phyloP scores from a whole-genome alignment of 1,140 invertebrate species.

The Eumeta japonica region DNA sequence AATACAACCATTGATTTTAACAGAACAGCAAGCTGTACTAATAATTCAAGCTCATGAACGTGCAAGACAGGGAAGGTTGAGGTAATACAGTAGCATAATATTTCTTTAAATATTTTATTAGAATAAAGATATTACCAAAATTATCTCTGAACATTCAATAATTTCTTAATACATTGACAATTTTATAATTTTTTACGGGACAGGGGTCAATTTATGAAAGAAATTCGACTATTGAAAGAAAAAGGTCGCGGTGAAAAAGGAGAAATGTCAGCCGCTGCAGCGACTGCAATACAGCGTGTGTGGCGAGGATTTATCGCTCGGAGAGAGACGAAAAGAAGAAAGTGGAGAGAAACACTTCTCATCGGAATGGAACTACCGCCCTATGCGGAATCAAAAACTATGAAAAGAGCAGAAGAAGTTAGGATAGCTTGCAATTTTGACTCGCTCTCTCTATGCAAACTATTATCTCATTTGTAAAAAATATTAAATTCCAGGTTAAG shows the following conservation, averaged over 20 bases:
- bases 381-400: slow-evolving; percentile 39
- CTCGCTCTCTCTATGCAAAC: slow-evolving; percentile 3
- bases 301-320: slow-evolving; percentile 80
- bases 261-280: slow-evolving; percentile 62
- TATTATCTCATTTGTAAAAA: slow-evolving; percentile 6
- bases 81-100: slow-evolving; percentile 24
- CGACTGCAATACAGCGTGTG: slow-evolving; percentile 76
- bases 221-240: slow-evolving; percentile 77
- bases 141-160: too few relatives aligned
- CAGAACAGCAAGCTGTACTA: slow-evolving; percentile 79
- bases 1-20: slow-evolving; percentile 60
- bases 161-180: not conserved
- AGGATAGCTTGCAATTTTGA: slow-evolving; percentile 2
- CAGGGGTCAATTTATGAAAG: slow-evolving; percentile 86
- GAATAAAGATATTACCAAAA: not conserved
- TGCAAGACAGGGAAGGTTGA: slow-evolving; percentile 80
- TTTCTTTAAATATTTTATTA: slow-evolving; percentile 5
- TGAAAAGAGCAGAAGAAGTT: slow-evolving; percentile 49
- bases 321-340: slow-evolving; percentile 65
- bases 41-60: slow-evolving; percentile 88
- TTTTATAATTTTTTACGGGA: slow-evolving; percentile 22
- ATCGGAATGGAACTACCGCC: slow-evolving; percentile 72
- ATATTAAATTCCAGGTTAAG: slow-evolving; percentile 41
- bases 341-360: slow-evolving; percentile 81
- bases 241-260: slow-evolving; percentile 63